These are phyloP conservation scores for Limnephilus marmoratus DNA, from an alignment of 2,888 invertebrate species.

Conservation along the genomic window DNA sequence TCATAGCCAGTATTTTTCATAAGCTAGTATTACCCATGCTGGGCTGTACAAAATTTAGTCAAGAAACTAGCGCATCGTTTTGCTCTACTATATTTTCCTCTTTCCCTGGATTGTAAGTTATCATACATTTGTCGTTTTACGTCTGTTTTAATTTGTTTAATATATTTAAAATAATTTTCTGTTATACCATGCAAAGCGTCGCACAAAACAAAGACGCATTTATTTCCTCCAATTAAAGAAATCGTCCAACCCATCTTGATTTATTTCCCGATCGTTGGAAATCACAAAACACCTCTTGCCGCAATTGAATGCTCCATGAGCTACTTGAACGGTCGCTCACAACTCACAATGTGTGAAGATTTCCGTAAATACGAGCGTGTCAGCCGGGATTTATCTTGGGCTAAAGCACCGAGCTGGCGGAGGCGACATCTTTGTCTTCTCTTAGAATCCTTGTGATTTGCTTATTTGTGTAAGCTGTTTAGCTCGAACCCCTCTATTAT, in stretches of 20 bases:
- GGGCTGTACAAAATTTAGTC: too few relatives aligned
- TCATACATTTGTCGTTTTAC: too few relatives aligned
- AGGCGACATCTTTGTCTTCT: neutral
- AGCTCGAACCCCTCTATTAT: neutral
- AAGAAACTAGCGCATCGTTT: too few relatives aligned
- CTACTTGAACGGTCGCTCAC: neutral
- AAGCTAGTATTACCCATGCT: too few relatives aligned
- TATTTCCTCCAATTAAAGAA: neutral
- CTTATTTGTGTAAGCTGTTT: neutral
- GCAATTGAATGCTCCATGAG: neutral
- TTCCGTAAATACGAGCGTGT: neutral
- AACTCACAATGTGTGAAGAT: neutral
- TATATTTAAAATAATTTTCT: neutral
- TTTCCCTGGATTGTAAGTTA: too few relatives aligned
- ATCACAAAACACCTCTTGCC: neutral
- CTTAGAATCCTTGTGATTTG: neutral
- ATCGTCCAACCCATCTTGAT: neutral
- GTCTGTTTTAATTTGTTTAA: too few relatives aligned
- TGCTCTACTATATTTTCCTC: too few relatives aligned
- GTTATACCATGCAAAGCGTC: neutral
- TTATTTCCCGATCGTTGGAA: neutral
- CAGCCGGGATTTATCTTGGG: neutral
- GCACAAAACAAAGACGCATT: neutral
- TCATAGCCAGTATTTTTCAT: too few relatives aligned
- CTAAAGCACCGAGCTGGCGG: neutral